Evolutionary conservation across 2,113 vertebrate genomes (phyloP), one percentile per base, ranked within the genome.

Genomic region (Strigops habroptila): DNA sequence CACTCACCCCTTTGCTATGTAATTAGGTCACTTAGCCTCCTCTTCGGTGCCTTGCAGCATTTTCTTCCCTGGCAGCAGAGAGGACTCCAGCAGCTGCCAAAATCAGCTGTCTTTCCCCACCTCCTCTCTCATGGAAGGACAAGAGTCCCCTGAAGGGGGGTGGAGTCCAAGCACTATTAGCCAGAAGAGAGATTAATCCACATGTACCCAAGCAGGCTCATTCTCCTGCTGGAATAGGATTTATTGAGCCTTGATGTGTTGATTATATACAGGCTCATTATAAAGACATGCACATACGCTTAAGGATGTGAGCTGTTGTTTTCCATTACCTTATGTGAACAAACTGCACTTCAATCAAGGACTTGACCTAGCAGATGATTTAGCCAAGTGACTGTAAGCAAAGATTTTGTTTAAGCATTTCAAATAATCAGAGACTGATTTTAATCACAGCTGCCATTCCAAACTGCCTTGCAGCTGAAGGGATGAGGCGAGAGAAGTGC

Each of bases 11-110:
- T 39, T 81, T 80, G 46, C 92, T 88, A 22, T 90, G 77, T 91
- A 97, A 96, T 86, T 93, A 91, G 91, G 91, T 91, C 91, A 86
- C 87, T 94, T 87, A 75, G 49, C 76, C 84, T 88, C 73, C 69
- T 64, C 48, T 62, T 91, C 78, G 48, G 55, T 93, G 74, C 74
- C 33, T 94, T 57, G 31, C 59, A 87, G 69, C 62, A 63, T 82
- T 91, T 93, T 92, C 31, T n/a, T 82, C 41, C 43, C 23, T 88
- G 77, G 53, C 71, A 78, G 84, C 71, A 82, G 33, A 77, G 69
- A 74, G 62, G 37, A 74, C 53, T 89, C 46, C 8, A 63, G 65
- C 82, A 95, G 90, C 82, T 94, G 91, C 88, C 86, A 92, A 92
- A 88, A 92, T 86, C 82, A 73, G 70, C 69, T 49, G 44, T 68